Conservation (phyloP, 2,888 invertebrate species). For the Sinotaia quadrata region DNA sequence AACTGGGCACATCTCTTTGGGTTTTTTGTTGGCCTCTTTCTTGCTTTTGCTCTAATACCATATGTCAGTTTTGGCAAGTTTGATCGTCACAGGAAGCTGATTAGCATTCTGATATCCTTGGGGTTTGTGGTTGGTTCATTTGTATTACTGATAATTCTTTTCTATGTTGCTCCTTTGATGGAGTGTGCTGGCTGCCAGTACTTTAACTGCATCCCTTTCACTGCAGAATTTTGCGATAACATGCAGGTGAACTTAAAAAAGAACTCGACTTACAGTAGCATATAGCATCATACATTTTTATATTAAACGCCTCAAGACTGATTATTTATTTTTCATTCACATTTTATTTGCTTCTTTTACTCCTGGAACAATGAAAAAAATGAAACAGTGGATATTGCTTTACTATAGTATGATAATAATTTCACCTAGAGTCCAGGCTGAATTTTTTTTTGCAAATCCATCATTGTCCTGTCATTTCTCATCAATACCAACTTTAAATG, state of each 20-base stretch:
- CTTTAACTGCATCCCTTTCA: slow-evolving; percentile 91
- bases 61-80: slow-evolving; percentile 92
- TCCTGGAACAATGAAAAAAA: no score
- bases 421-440: no score
- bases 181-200: slow-evolving; percentile 89
- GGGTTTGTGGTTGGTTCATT: slow-evolving; percentile 81
- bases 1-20: slow-evolving; percentile 98
- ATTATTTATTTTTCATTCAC: no score
- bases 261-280: slow-evolving; percentile 54
- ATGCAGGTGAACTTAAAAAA: slow-evolving; percentile 63
- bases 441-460: no score
- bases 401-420: no score
- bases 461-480: no score
- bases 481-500: no score
- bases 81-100: slow-evolving; percentile 82
- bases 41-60: slow-evolving; percentile 94
- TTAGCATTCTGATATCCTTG: slow-evolving; percentile 80
- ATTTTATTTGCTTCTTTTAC: no score
- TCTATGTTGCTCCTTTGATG: slow-evolving; percentile 89
- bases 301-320: no score
- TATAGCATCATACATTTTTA: no score
- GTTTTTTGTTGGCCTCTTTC: slow-evolving; percentile 91
- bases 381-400: no score
- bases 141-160: slow-evolving; percentile 83
- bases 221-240: slow-evolving; percentile 89